Percentiles rank a stretch among this genome's conserved stretches.
phyloP scores from a whole-genome alignment of 2,888 invertebrate genomes.

The Antheraea assamensis region DNA sequence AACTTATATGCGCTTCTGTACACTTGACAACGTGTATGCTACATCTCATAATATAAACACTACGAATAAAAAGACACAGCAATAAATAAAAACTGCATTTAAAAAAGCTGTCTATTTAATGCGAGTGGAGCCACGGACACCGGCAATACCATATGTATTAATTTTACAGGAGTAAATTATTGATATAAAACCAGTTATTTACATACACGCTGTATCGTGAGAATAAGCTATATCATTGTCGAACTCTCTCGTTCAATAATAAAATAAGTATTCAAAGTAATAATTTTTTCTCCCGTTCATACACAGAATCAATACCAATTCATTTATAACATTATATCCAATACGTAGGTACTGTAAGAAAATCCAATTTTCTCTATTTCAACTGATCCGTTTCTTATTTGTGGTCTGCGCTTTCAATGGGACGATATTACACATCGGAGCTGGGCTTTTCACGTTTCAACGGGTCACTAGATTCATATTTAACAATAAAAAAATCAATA shows the following conservation, averaged over 20 bases:
- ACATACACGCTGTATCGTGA: background rate
- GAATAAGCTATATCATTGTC: background rate
- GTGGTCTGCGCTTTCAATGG: constrained; percentile 55
- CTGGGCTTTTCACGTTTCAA: constrained; percentile 38
- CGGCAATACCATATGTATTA: background rate
- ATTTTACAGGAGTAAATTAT: background rate
- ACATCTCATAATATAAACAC: no score
- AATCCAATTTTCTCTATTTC: constrained; percentile 56
- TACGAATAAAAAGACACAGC: no score
- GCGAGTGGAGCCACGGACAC: no score
- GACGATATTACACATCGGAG: constrained; percentile 54
- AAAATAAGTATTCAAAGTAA: constrained; percentile 3
- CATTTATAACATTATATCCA: constrained; percentile 47
- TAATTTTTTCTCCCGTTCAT: background rate
- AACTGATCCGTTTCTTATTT: constrained; percentile 53
- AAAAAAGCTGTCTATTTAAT: no score
- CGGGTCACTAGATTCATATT: constrained; percentile 30
- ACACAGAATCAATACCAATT: constrained; percentile 25
- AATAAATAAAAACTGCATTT: no score
- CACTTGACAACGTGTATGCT: no score
- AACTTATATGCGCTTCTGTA: no score
- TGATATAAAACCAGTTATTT: background rate
- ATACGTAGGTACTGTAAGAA: constrained; percentile 42
- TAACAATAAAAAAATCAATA: constrained; percentile 8
- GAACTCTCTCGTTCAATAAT: background rate